Evolutionary conservation across 2,888 invertebrate species (phyloP).

Genomic region (Odontothrips loti): DNA sequence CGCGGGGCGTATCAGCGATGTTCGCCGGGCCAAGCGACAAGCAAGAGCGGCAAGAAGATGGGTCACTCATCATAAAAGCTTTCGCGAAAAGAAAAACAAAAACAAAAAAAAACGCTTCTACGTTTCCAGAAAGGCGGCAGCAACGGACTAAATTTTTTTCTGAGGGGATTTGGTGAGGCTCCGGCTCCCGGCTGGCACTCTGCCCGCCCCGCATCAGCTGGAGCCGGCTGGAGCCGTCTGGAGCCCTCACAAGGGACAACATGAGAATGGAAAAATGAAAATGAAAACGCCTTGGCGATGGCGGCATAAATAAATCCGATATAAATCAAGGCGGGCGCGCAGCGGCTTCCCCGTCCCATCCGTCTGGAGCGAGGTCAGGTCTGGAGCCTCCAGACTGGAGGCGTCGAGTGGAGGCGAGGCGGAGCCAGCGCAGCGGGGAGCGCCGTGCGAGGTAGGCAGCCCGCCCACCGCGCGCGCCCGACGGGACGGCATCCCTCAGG

Average conservation of each 20-base stretch:
- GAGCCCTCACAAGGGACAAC: not conserved
- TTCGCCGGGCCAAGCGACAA: too few relatives aligned
- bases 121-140: too few relatives aligned
- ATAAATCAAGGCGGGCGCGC: not conserved
- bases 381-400: not conserved
- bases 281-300: not conserved
- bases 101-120: too few relatives aligned
- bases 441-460: not conserved
- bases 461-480: not conserved
- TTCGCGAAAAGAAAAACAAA: too few relatives aligned
- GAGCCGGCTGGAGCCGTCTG: not conserved
- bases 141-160: too few relatives aligned
- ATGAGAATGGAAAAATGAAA: constrained; percentile 23
- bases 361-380: too few relatives aligned
- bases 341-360: not conserved
- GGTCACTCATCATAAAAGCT: too few relatives aligned
- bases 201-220: not conserved
- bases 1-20: too few relatives aligned
- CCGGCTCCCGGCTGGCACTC: not conserved
- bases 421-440: not conserved
- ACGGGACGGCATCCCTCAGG: constrained; percentile 12
- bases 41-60: too few relatives aligned
- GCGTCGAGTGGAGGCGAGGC: not conserved
- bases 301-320: constrained; percentile 11
- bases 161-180: too few relatives aligned